Percentiles rank a stretch among this genome's conserved stretches.
Conservation (phyloP, 2,113 vertebrate genomes). For the Cairina moschata region DNA sequence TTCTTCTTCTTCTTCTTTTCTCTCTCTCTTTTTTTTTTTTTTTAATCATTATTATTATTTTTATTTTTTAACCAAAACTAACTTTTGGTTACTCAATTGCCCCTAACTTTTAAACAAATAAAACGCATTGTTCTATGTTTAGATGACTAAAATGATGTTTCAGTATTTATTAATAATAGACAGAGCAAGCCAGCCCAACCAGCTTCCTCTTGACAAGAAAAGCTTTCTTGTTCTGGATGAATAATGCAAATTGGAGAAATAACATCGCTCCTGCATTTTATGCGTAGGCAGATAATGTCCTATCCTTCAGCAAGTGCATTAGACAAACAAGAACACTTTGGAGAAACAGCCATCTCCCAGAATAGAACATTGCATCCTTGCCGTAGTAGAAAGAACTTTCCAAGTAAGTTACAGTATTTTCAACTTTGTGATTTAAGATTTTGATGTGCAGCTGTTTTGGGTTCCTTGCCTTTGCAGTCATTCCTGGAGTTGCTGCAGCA, state of each 20-base stretch:
- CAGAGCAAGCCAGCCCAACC: neutral
- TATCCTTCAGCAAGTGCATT: conserved; percentile 45
- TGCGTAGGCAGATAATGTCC: conserved; percentile 14
- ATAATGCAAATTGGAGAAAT: conserved; percentile 52
- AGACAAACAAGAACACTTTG: conserved; percentile 7
- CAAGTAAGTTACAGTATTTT: neutral
- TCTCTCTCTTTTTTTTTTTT: neutral
- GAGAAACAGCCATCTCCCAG: conserved; percentile 27
- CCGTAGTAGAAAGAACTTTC: neutral
- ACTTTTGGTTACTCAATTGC: neutral
- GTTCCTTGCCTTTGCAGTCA: neutral
- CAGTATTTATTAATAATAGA: conserved; percentile 7
- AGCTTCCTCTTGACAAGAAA: conserved; percentile 3
- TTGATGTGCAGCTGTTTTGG: neutral
- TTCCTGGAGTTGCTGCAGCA: neutral
- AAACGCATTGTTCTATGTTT: neutral
- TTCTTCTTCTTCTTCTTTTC: too few relatives aligned
- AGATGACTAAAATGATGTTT: neutral
- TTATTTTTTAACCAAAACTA: neutral
- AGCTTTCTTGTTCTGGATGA: conserved; percentile 29
- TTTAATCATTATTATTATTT: neutral
- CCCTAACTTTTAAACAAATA: conserved; percentile 1
- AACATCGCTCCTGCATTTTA: conserved; percentile 1
- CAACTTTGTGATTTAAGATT: neutral
- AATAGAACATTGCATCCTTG: conserved; percentile 31